A percentile compares a stretch with the other conserved stretches of the same genome.
These are phyloP conservation scores for Lucilia sericata DNA, from an alignment of 1,140 invertebrate genomes.

Conservation along the genomic window DNA sequence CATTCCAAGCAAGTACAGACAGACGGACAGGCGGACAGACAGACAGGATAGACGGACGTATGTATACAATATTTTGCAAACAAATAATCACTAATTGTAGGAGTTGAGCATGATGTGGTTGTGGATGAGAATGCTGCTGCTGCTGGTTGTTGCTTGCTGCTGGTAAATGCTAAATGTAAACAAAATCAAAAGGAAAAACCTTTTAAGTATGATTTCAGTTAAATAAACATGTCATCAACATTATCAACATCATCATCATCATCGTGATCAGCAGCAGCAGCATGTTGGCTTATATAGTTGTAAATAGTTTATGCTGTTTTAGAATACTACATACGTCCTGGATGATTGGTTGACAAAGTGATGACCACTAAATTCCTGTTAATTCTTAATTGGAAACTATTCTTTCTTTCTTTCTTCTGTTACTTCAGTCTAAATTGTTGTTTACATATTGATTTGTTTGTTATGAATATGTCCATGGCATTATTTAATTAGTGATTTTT, in stretches of 20 bases:
- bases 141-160: not conserved
- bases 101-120: conserved; percentile 12
- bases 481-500: conserved; percentile 4
- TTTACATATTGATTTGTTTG: not conserved
- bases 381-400: conserved; percentile 9
- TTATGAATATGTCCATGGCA: not conserved
- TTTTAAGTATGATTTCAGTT: conserved; percentile 10
- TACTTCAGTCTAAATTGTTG: not conserved
- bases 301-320: not conserved
- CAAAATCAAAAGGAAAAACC: conserved; percentile 3
- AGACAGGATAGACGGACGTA: no score
- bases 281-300: not conserved
- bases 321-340: not conserved
- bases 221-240: conserved; percentile 11
- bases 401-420: not conserved
- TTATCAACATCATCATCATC: not conserved
- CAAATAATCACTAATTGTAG: conserved; percentile 43
- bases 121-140: not conserved
- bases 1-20: no score
- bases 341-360: not conserved
- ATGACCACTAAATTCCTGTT: not conserved
- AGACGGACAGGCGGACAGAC: no score
- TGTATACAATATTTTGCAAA: conserved; percentile 9
- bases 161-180: not conserved
- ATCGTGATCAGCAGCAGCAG: not conserved